Base-by-base conservation (phyloP, 2,797 vertebrate genomes). In the Lindbergichthys nudifrons region DNA sequence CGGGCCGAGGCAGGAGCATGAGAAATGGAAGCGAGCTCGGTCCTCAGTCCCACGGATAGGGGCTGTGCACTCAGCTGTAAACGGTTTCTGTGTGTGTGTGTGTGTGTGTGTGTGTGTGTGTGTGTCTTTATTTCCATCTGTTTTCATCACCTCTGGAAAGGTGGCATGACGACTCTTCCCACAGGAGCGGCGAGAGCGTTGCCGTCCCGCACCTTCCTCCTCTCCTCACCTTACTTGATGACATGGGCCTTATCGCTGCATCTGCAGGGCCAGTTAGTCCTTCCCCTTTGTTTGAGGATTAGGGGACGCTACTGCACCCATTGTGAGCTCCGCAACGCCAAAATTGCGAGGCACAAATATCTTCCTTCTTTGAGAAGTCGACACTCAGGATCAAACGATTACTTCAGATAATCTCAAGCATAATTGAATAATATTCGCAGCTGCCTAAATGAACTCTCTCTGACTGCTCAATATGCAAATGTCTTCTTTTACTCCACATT, bases 1-100 rank as follows among this genome's bases (percentile, higher is more conserved):
- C 41, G 66, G 75, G 85, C 85, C 70, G 73, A 89, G 80, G 72
- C 81, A 56, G 83, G 83, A 84, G 77, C 90, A 82, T 93, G 93
- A 92, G 92, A 92, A 93, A 93, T 83, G 81, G 85, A 88, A 89
- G 88, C 82, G 13, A 85, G 84, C 82, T 85, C 41, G n/a, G 82
- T 88, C 90, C 84, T 84, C 90, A 92, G 92, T 87, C 79, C 80
- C 73, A 57, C 65, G 80, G 78, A 93, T 92, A 90, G 80, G 91
- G 91, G 90, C 72, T 69, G 82, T 78, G 79, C 70, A 67, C 76
- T 87, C 86, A 73, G 75, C 87, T 86, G 88, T 88, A 85, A 91
- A 91, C 86, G 77, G 70, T 73, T 75, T 82, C 36, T 72, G 12
- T 51, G 50, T 51, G 61, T 76, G 62, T 48, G 60, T 62, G 23